A percentile compares a stretch with the other conserved stretches of the same genome.
phyloP scores from a whole-genome alignment of 2,797 vertebrate species.

The Meda fulgida region DNA sequence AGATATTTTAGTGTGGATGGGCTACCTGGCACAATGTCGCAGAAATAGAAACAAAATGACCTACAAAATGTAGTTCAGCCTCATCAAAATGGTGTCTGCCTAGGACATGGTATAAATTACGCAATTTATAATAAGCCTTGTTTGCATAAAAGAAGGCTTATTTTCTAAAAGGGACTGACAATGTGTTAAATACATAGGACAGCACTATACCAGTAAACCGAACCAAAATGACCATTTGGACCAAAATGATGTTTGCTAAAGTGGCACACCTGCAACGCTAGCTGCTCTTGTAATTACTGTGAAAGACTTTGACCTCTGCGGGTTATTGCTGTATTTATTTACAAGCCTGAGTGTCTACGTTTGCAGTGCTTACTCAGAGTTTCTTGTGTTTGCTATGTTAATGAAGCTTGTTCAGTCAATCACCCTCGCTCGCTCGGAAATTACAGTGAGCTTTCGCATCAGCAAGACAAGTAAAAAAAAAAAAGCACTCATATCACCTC shows the following conservation, averaged over 20 bases:
- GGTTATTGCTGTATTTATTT: conserved; percentile 26
- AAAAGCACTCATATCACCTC: conserved; percentile 1
- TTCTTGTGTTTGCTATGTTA: conserved; percentile 33
- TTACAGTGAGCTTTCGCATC: conserved; percentile 4
- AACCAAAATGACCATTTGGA: too few species aligned
- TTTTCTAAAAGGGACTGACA: conserved; percentile 7
- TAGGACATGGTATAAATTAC: not conserved
- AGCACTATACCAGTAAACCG: not conserved
- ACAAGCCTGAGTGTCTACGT: conserved; percentile 18
- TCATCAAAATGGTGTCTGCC: not conserved
- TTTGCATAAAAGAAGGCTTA: not conserved
- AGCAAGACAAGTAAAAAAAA: not conserved
- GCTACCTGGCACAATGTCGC: not conserved
- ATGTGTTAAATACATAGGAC: not conserved
- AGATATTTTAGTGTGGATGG: not conserved
- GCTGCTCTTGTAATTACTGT: conserved; percentile 5
- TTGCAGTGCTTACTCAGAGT: not conserved
- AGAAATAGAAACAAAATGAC: not conserved
- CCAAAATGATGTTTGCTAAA: not conserved
- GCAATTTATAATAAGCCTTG: not conserved
- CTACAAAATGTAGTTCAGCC: not conserved
- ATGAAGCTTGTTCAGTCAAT: conserved; percentile 44
- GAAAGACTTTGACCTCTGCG: conserved; percentile 16
- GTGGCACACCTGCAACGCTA: not conserved
- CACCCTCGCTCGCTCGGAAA: conserved; percentile 6